Evolutionary conservation across 2,888 invertebrate species (phyloP).

Genomic region (Ellobium chinense): DNA sequence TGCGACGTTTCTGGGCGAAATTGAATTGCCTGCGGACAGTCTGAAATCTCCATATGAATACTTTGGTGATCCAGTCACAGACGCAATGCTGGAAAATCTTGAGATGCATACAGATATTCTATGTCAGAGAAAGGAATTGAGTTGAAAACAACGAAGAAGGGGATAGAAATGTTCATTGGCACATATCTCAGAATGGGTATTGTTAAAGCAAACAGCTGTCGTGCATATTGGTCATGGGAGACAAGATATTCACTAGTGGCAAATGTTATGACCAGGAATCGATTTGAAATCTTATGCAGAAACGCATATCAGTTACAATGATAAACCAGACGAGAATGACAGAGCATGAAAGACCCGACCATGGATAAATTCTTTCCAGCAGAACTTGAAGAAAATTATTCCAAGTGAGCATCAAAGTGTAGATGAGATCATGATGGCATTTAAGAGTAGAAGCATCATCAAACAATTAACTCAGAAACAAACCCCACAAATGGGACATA

Average conservation of each 20-base stretch:
- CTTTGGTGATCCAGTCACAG: constrained; percentile 11
- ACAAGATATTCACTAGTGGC: constrained; percentile 44
- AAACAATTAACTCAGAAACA: not conserved
- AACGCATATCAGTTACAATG: constrained; percentile 43
- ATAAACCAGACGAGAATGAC: not conserved
- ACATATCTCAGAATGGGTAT: constrained; percentile 51
- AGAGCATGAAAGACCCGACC: constrained; percentile 38
- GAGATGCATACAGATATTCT: constrained; percentile 23
- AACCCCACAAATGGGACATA: not conserved
- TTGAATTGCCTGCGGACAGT: not conserved
- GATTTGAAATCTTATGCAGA: constrained; percentile 37
- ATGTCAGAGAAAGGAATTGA: no score
- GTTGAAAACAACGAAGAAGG: constrained; percentile 38
- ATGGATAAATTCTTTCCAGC: constrained; percentile 26
- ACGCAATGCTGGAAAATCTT: constrained; percentile 23
- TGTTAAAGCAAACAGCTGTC: constrained; percentile 38
- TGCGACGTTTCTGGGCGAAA: not conserved
- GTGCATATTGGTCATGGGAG: constrained; percentile 46
- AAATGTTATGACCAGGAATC: constrained; percentile 46
- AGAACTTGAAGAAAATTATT: not conserved
- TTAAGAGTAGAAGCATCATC: not conserved
- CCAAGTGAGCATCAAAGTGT: no score
- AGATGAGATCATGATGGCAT: not conserved
- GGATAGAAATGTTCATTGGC: constrained; percentile 47
- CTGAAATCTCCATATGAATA: constrained; percentile 35